phyloP scores from a whole-genome alignment of 2,113 vertebrate genomes.

The Psittacara wagleri region DNA sequence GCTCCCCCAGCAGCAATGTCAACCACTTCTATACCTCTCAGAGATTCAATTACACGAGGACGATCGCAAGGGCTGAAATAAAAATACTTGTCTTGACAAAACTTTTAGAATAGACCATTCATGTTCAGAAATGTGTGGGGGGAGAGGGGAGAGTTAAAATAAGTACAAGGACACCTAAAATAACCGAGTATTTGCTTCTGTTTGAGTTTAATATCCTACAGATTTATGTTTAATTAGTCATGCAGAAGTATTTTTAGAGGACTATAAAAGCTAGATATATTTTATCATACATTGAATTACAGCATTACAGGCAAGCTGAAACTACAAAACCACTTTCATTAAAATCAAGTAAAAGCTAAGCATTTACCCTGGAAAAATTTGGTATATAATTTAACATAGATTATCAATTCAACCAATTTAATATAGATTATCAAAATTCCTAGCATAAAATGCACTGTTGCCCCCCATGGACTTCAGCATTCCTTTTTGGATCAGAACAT shows the following conservation, averaged over 20 bases:
- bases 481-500: background rate
- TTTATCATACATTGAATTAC: background rate
- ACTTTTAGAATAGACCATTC: background rate
- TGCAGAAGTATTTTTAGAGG: background rate
- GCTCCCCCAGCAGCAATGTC: constrained; percentile 95
- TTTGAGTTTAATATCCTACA: background rate
- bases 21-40: constrained; percentile 93
- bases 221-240: background rate
- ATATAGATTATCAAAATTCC: background rate
- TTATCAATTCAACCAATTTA: background rate
- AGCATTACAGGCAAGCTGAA: background rate
- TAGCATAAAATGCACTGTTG: background rate
- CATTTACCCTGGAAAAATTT: background rate
- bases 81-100: background rate
- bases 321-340: background rate
- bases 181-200: background rate
- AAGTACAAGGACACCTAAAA: background rate
- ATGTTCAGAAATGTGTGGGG: background rate
- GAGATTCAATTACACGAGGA: constrained; percentile 94
- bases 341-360: background rate
- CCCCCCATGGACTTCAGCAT: background rate
- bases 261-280: background rate
- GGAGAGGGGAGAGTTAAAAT: background rate
- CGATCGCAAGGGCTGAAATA: constrained; percentile 91
- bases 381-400: background rate